These are phyloP conservation scores for Procambarus virginalis DNA, from an alignment of 1,140 invertebrate genomes.

Conservation along the genomic window DNA sequence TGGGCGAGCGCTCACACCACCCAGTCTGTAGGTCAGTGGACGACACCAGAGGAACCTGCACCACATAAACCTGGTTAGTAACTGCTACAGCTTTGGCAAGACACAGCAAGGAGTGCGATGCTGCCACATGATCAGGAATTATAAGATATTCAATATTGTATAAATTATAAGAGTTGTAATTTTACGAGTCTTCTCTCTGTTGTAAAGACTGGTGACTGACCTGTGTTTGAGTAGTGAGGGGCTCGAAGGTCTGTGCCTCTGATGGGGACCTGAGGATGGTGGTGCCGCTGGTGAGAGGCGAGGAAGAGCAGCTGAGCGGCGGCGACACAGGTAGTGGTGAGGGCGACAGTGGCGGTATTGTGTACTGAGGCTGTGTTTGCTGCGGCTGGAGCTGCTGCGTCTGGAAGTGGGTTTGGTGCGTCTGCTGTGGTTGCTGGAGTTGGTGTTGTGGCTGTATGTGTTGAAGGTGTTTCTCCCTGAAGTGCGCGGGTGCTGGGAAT, in stretches of 20 bases:
- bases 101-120: background rate
- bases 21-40: constrained; percentile 68
- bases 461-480: constrained; percentile 68
- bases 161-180: background rate
- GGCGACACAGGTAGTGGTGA: constrained; percentile 65
- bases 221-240: constrained; percentile 52
- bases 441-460: constrained; percentile 71
- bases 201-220: background rate
- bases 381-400: constrained; percentile 76
- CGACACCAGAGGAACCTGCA: constrained; percentile 68
- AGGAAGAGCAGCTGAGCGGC: constrained; percentile 72
- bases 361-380: constrained; percentile 79
- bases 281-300: constrained; percentile 76
- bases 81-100: background rate
- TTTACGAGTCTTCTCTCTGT: background rate
- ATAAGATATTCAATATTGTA: background rate
- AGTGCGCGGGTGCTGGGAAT: constrained; percentile 69
- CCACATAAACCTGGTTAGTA: background rate
- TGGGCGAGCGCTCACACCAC: constrained; percentile 57
- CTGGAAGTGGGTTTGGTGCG: constrained; percentile 72
- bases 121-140: too few species aligned
- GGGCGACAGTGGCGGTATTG: constrained; percentile 77
- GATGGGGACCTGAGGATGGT: constrained; percentile 72
- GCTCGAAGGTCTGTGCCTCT: constrained; percentile 56
- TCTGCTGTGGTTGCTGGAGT: constrained; percentile 70